Conservation (phyloP, 2,797 vertebrate genomes). For the Taeniopygia guttata region DNA sequence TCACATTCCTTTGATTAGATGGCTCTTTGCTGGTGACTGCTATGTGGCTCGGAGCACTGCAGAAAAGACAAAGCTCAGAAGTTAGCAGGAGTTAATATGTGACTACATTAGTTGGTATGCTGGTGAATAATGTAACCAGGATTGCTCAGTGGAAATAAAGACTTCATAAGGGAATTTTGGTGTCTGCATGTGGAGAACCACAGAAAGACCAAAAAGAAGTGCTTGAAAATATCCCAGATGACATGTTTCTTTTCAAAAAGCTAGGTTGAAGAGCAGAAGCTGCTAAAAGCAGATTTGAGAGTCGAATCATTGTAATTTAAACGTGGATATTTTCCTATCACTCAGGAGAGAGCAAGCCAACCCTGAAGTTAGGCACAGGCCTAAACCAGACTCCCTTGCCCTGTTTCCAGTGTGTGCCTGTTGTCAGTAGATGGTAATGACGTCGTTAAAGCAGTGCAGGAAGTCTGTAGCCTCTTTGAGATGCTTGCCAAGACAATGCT, state of each 20-base stretch:
- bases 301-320: neutral
- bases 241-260: neutral
- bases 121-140: constrained; percentile 34
- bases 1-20: neutral
- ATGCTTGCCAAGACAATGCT: neutral
- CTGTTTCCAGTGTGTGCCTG: neutral
- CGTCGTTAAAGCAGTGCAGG: neutral
- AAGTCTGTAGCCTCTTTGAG: neutral
- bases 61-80: neutral
- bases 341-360: neutral
- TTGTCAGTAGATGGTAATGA: neutral
- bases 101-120: constrained; percentile 41
- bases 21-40: neutral
- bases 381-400: neutral
- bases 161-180: constrained; percentile 24
- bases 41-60: neutral
- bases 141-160: constrained; percentile 42
- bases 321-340: neutral
- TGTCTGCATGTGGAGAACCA: constrained; percentile 43
- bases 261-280: neutral
- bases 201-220: constrained; percentile 17
- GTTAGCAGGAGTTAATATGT: constrained; percentile 13
- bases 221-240: neutral
- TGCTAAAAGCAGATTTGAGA: neutral
- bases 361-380: neutral